A percentile compares a stretch with the other conserved stretches of the same genome.
Conservation (phyloP, 1,140 invertebrate genomes). For the Meteorus sp. region DNA sequence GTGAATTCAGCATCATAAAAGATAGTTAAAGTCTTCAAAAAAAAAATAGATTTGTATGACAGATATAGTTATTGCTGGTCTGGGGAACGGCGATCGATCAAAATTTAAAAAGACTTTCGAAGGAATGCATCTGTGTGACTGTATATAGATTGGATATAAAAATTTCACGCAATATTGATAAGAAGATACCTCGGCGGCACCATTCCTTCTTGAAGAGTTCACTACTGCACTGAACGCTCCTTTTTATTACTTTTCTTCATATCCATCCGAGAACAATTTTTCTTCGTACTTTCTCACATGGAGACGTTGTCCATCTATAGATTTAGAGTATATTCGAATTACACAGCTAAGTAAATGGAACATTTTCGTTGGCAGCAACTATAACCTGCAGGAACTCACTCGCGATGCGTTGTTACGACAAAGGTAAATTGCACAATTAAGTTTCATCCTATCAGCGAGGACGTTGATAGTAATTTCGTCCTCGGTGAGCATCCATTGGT, state of each 20-base stretch:
- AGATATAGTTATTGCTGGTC: too few relatives aligned
- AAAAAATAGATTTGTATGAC: too few relatives aligned
- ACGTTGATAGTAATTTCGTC: constrained; percentile 34
- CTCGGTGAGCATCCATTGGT: constrained; percentile 35
- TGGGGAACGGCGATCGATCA: too few relatives aligned
- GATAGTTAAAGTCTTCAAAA: too few relatives aligned
- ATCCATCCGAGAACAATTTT: constrained; percentile 2
- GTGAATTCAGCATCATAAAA: too few relatives aligned
- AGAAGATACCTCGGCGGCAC: too few relatives aligned
- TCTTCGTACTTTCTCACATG: neutral
- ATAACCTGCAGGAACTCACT: constrained; percentile 44
- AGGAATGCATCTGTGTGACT: too few relatives aligned
- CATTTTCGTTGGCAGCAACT: constrained; percentile 44
- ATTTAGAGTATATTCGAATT: constrained; percentile 15
- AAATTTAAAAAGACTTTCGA: too few relatives aligned
- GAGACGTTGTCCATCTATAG: constrained; percentile 7
- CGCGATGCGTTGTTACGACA: neutral
- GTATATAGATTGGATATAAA: too few relatives aligned
- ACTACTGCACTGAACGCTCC: constrained; percentile 19
- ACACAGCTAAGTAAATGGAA: constrained; percentile 37
- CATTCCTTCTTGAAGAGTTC: neutral
- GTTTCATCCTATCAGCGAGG: constrained; percentile 39
- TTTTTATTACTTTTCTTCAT: neutral
- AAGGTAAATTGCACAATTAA: constrained; percentile 40
- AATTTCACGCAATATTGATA: too few relatives aligned